Conservation (phyloP, 2,888 invertebrate species). For the Erebia ligea region DNA sequence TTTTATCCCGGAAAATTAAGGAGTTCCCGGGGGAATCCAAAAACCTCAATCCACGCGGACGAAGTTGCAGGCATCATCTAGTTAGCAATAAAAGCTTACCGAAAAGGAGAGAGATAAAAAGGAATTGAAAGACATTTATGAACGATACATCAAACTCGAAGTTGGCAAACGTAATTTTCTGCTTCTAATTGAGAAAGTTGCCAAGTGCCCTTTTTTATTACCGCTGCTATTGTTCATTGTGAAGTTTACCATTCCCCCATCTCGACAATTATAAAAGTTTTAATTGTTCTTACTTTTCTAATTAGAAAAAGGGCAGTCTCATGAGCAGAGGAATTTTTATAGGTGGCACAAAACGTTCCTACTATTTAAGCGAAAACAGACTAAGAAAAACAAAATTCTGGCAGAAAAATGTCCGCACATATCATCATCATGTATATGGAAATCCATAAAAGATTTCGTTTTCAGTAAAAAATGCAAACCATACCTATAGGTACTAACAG, state of each 20-base stretch:
- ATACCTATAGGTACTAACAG: too few species aligned
- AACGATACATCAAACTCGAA: slow-evolving; percentile 21
- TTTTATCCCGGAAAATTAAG: too few species aligned
- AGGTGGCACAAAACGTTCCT: not conserved
- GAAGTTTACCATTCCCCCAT: slow-evolving; percentile 66
- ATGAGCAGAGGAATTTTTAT: slow-evolving; percentile 8
- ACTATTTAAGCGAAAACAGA: not conserved
- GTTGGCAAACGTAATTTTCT: slow-evolving; percentile 50
- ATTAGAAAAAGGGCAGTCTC: slow-evolving; percentile 67
- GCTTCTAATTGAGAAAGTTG: slow-evolving; percentile 76
- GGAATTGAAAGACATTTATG: slow-evolving; percentile 5
- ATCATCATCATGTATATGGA: too few species aligned
- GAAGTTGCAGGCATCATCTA: too few species aligned
- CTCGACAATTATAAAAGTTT: slow-evolving; percentile 81
- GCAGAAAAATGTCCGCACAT: too few species aligned
- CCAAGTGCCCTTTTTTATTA: slow-evolving; percentile 74
- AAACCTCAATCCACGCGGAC: too few species aligned
- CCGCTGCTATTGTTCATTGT: slow-evolving; percentile 73
- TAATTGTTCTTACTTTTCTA: slow-evolving; percentile 81
- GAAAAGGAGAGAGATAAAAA: not conserved
- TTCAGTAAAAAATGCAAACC: too few species aligned
- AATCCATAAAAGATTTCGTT: too few species aligned
- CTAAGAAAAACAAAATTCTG: too few species aligned
- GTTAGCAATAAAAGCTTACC: too few species aligned
- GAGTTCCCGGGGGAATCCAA: too few species aligned